These are phyloP conservation scores for Micronycteris hirsuta DNA, from an alignment of 2,113 vertebrate genomes.

Conservation along the genomic window DNA sequence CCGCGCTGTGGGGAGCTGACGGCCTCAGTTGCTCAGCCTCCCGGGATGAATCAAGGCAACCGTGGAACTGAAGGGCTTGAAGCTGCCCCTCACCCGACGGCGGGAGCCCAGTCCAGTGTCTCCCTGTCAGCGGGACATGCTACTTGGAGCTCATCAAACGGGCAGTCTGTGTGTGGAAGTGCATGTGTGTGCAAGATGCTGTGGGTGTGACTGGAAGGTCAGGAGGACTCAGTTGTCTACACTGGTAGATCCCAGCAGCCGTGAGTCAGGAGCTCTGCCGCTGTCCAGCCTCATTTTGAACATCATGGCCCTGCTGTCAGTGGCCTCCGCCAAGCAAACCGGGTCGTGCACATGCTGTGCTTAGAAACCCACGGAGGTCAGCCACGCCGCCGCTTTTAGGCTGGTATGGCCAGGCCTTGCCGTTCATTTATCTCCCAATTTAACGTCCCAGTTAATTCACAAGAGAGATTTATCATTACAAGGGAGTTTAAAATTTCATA, in stretches of 20 bases:
- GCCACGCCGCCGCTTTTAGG: not conserved
- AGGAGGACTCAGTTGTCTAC: not conserved
- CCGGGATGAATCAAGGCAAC: not conserved
- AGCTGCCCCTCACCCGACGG: not conserved
- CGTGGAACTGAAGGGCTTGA: not conserved
- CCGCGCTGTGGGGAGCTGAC: not conserved
- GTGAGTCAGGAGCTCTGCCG: not conserved
- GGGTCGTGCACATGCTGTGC: not conserved
- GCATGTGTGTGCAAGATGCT: not conserved
- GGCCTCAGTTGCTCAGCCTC: rapidly evolving
- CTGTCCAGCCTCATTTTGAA: not conserved
- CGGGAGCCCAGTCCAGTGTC: not conserved
- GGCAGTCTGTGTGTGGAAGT: not conserved
- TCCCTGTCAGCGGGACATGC: not conserved
- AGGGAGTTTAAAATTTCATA: not conserved
- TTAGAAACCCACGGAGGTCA: not conserved
- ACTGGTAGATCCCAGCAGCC: rapidly evolving
- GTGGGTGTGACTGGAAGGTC: not conserved
- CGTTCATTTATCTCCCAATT: not conserved
- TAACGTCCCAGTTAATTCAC: not conserved
- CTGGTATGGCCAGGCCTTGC: not conserved
- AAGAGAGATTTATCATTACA: not conserved
- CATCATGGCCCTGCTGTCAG: not conserved
- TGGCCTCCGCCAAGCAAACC: not conserved
- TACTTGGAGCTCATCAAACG: not conserved